phyloP scores from a whole-genome alignment of 37 sponge, comb jelly and placozoan genomes.

The Aplysina aerophoba region DNA sequence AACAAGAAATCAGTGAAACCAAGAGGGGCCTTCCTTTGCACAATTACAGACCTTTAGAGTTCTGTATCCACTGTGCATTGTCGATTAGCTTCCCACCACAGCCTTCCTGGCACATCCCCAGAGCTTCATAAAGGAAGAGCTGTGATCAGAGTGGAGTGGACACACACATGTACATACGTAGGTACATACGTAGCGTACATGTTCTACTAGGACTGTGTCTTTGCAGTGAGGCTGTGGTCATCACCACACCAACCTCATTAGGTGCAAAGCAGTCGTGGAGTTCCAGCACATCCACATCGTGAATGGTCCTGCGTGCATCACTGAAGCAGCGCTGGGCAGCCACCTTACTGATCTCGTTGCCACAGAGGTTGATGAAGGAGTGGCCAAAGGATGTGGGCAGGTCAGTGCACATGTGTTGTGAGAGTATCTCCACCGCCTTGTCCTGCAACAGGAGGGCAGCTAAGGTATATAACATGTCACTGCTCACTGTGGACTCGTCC shows the following conservation, averaged over 20 bases:
- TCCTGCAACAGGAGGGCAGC: slow-evolving; percentile 10
- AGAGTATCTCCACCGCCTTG: slow-evolving; percentile 65
- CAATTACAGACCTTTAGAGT: slow-evolving; percentile 44
- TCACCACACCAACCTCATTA: slow-evolving; percentile 56
- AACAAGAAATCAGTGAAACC: too few relatives aligned
- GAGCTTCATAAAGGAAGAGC: slow-evolving; percentile 83
- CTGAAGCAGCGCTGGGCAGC: slow-evolving; percentile 53
- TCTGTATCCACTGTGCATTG: slow-evolving; percentile 61
- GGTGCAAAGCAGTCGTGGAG: slow-evolving; percentile 83
- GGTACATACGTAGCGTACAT: neutral
- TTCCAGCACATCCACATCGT: slow-evolving; percentile 75
- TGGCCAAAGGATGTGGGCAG: slow-evolving; percentile 59
- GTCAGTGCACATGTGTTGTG: slow-evolving; percentile 83
- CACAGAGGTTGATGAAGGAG: slow-evolving; percentile 71
- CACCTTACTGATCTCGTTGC: slow-evolving; percentile 61
- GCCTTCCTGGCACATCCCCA: slow-evolving; percentile 74
- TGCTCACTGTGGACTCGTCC: too few relatives aligned
- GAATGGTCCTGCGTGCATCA: slow-evolving; percentile 38
- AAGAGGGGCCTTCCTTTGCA: neutral
- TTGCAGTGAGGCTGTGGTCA: neutral
- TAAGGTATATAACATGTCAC: too few relatives aligned
- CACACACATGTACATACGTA: neutral
- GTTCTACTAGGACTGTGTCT: neutral
- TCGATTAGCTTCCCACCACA: slow-evolving; percentile 65
- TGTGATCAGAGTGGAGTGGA: neutral